A percentile compares a stretch with the other conserved stretches of the same genome.
These are phyloP conservation scores for Nycticorax nycticorax DNA, from an alignment of 2,113 vertebrate species.

Conservation along the genomic window DNA sequence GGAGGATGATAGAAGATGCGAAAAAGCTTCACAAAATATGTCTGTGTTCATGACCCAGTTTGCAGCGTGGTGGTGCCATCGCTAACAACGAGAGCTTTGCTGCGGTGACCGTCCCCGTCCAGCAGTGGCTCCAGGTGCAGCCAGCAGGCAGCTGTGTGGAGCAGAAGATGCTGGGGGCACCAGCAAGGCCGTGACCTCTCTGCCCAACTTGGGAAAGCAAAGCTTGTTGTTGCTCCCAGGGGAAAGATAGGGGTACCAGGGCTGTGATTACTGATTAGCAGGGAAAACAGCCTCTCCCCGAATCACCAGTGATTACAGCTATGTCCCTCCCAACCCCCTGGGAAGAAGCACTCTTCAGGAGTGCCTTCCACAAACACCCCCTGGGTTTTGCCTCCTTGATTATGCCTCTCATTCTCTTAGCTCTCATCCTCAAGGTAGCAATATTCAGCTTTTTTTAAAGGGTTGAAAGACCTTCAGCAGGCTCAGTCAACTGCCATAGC, in stretches of 20 bases:
- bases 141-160: not conserved
- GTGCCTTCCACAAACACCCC: not conserved
- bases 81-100: not conserved
- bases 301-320: not conserved
- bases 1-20: not conserved
- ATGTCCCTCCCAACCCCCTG: not conserved
- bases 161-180: not conserved
- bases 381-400: not conserved
- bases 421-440: not conserved
- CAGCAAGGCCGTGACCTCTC: not conserved
- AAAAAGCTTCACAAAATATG: not conserved
- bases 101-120: fast-evolving
- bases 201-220: not conserved
- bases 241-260: not conserved
- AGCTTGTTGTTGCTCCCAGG: not conserved
- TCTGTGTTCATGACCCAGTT: not conserved
- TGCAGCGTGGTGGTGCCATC: not conserved
- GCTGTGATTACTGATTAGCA: not conserved
- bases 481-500: not conserved
- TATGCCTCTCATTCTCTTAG: not conserved
- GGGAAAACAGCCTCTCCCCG: not conserved
- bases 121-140: not conserved
- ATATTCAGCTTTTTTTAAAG: not conserved
- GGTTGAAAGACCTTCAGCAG: not conserved
- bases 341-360: not conserved